These are phyloP conservation scores for Orestias chungarensis DNA, from an alignment of 2,797 vertebrate genomes.

Conservation along the genomic window DNA sequence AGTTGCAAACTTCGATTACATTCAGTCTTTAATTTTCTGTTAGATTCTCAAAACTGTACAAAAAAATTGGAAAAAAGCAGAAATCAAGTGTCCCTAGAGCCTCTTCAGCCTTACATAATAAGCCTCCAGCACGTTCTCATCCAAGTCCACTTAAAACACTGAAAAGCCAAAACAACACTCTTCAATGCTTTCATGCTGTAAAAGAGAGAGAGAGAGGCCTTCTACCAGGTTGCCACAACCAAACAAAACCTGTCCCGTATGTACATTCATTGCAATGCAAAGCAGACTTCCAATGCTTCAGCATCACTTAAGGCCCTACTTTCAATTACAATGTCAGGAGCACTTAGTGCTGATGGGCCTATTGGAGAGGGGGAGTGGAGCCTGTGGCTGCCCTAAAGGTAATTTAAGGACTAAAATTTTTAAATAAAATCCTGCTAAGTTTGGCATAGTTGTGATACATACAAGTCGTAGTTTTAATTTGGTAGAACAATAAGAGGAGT, in stretches of 20 bases:
- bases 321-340: slow-evolving; percentile 80
- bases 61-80: slow-evolving; percentile 34
- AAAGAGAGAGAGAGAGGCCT: slow-evolving; percentile 43
- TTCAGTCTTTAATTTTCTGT: slow-evolving; percentile 37
- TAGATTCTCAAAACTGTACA: slow-evolving; percentile 21
- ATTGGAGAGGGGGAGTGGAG: slow-evolving; percentile 62
- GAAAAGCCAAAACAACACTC: slow-evolving; percentile 61
- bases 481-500: slow-evolving; percentile 6
- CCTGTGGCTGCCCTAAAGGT: slow-evolving; percentile 59
- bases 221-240: slow-evolving; percentile 62
- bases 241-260: slow-evolving; percentile 76
- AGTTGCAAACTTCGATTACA: slow-evolving; percentile 31
- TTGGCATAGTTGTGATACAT: not conserved
- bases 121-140: slow-evolving; percentile 31
- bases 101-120: slow-evolving; percentile 17
- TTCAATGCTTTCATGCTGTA: slow-evolving; percentile 69
- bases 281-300: slow-evolving; percentile 71
- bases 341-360: slow-evolving; percentile 65
- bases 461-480: slow-evolving; percentile 52
- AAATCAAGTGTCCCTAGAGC: slow-evolving; percentile 18
- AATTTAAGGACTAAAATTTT: slow-evolving; percentile 59
- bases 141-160: slow-evolving; percentile 28
- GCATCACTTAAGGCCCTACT: slow-evolving; percentile 74
- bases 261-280: slow-evolving; percentile 77
- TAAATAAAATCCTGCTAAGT: slow-evolving; percentile 34